Percentiles rank a stretch among this genome's conserved stretches.
These are phyloP conservation scores for Scatophagus argus DNA, from an alignment of 2,113 vertebrate species.

Conservation along the genomic window DNA sequence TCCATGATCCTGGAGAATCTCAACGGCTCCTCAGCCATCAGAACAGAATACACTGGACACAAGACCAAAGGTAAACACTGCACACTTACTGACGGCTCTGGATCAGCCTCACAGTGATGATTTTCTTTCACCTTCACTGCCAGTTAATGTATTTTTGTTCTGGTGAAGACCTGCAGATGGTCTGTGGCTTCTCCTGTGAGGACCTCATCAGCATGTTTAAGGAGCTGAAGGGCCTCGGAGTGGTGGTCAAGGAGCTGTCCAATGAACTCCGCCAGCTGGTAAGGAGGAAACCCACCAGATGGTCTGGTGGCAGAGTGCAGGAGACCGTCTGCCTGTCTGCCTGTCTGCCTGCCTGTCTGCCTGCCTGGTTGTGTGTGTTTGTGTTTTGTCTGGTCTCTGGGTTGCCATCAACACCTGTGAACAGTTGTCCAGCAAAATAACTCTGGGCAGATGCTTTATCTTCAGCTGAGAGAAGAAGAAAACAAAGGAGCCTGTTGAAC, in stretches of 20 bases:
- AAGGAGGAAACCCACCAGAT: constrained; percentile 61
- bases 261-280: constrained; percentile 94
- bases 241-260: constrained; percentile 93
- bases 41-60: constrained; percentile 95
- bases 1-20: constrained; percentile 92
- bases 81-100: no score
- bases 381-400: constrained; percentile 13
- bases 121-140: no score
- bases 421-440: not conserved
- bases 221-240: constrained; percentile 92
- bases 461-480: not conserved
- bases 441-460: not conserved
- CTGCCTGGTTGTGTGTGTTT: constrained; percentile 29
- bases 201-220: constrained; percentile 94
- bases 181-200: constrained; percentile 97
- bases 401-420: not conserved
- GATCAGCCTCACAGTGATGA: no score
- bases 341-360: not conserved
- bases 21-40: constrained; percentile 97
- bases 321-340: not conserved
- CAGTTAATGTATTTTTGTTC: not conserved
- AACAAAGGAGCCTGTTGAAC: not conserved
- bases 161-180: constrained; percentile 89
- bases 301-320: not conserved
- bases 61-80: constrained; percentile 90